Conservation (phyloP, 1,140 invertebrate genomes). For the Nasonia vitripennis region DNA sequence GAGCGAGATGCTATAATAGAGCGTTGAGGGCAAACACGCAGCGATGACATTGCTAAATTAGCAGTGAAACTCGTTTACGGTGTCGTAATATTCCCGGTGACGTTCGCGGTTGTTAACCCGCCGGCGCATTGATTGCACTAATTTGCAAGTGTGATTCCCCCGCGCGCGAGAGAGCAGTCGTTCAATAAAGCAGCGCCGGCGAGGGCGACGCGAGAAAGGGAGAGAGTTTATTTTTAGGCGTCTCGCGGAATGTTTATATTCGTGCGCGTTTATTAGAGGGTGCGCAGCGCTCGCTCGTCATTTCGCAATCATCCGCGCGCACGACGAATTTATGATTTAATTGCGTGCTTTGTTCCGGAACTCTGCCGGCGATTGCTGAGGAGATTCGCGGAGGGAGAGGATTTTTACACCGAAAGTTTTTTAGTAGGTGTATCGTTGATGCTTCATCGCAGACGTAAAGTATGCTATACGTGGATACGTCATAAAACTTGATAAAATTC, state of each 20-base stretch:
- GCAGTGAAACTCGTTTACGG: constrained; percentile 54
- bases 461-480: neutral
- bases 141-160: constrained; percentile 46
- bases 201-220: neutral
- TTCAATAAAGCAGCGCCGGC: constrained; percentile 4
- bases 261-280: constrained; percentile 3
- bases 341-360: neutral
- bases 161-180: neutral
- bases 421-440: too few relatives aligned
- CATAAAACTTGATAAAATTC: too few relatives aligned
- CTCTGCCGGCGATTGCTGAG: too few relatives aligned
- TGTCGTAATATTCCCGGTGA: constrained; percentile 43
- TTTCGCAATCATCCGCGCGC: constrained; percentile 21
- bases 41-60: constrained; percentile 61
- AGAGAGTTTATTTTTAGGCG: constrained; percentile 36
- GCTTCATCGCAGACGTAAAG: neutral
- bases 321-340: constrained; percentile 17
- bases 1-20: neutral
- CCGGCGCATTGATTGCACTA: constrained; percentile 47
- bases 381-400: too few relatives aligned
- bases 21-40: constrained; percentile 53
- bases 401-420: too few relatives aligned
- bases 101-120: constrained; percentile 44
- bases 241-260: constrained; percentile 31
- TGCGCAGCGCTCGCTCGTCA: neutral